Evolutionary conservation across 1,140 invertebrate species (phyloP), one percentile per base, ranked within the genome.

Genomic region (Ladona fulva): DNA sequence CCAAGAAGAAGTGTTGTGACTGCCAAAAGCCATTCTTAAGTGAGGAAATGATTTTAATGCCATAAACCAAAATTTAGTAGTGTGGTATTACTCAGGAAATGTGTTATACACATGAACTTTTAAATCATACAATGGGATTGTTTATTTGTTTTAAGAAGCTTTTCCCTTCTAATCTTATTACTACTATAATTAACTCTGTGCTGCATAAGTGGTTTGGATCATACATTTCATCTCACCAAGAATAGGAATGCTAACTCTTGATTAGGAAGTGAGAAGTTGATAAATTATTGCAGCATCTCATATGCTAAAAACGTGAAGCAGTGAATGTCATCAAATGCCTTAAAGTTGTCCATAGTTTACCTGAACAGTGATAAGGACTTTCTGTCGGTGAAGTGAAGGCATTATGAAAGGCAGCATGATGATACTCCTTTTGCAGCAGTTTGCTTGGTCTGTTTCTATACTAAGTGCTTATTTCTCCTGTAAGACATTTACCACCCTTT

Each of bases 321-420:
- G 52, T 66, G 52, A 66, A 6, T 66, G 14, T 12, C 3, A 66
- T 66, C 12, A 12, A 66, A 22, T 19, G 52, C 52, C 52, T 6
- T 6, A 6, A 66, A 66, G 5, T 66, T 12, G 52, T 3, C 52
- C 12, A 66, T 12, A 16, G 14, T 66, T 66, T 66, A 66, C 52
- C 52, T 19, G 52, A 66, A 66, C 52, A 66, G 52, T 66, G 52
- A 19, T 22, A 22, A 66, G 52, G n/a, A 66, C n/a, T 16, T 12
- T 16, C 52, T 66, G 52, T 66, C n/a, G 52, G 52, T 66, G 52
- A 66, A 66, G n/a, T 66, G 52, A 66, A 66, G 52, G 52, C 52
- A 66, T 66, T 22, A 8, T 8, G 8, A 5, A 5, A 37, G 29
- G 29, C 29, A 37, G 29, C 29, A 37, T 37, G 29, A 37, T 37